Evolutionary conservation across 2,888 invertebrate genomes (phyloP), one percentile per base, ranked within the genome.

Genomic region (Zhuqinia jingwanae): DNA sequence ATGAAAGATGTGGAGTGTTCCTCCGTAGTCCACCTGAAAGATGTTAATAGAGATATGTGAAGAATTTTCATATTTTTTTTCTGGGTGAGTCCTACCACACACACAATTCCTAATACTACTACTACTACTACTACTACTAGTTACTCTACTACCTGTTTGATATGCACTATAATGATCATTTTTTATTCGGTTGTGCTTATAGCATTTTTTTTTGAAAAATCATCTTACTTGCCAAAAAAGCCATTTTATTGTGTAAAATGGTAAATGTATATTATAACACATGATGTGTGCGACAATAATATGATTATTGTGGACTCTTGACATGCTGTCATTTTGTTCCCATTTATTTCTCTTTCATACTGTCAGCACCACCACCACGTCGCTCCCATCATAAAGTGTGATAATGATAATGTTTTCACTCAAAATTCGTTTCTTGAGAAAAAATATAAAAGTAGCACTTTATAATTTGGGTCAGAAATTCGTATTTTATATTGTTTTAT

Each of bases 31-130:
- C 73, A 47, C 60, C 65, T 75, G 25, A 76, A 76, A 87, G 82
- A 81, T 82, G 86, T 60, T 86, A 68, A 82, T 82, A 70, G 82
- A 87, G 87, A 87, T 82, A 86, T 87, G 82, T 25, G 20, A 50
- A 77, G 70, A 87, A 87, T 87, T 70, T 80, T 77, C 36, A 36
- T 60, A 65, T 36, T 56, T 56, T 42, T 36, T 53, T 73, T 73
- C 53, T 73, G 73, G 73, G 73, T 53, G 73, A 73, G 73, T 53
- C 73, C 50, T 11, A 50, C 8, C 73, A 27, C 25, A 73, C 25
- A 73, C n/a, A 73, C 73, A 17, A 50, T 50, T 53, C 70, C 13
- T 30, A n/a, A n/a, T 60, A 30, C 50, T 30, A 30, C 30, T 50
- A n/a, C 50, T 53, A 50, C 25, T 60, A 30, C 50, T 30, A 30